These are phyloP conservation scores for Tokudaia muenninki DNA, from an alignment of 2,797 vertebrate species.

Conservation along the genomic window DNA sequence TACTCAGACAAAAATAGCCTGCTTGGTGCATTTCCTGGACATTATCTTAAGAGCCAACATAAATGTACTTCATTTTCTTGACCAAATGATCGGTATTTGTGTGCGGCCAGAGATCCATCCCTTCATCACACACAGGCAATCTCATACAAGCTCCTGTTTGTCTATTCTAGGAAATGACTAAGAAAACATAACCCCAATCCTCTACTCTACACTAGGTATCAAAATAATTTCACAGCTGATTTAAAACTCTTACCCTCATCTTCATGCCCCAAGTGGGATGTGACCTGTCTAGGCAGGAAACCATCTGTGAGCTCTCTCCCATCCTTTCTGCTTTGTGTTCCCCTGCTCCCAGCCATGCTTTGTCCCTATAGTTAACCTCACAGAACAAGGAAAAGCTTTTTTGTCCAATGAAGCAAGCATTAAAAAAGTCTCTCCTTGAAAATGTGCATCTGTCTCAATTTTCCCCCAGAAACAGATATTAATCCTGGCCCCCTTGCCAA, in stretches of 20 bases:
- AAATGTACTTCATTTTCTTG: slow-evolving; percentile 37
- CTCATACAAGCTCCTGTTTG: slow-evolving; percentile 65
- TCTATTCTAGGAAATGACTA: slow-evolving; percentile 71
- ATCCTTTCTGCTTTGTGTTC: slow-evolving; percentile 52
- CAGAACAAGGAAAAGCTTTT: slow-evolving; percentile 81
- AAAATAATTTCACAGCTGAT: slow-evolving; percentile 83
- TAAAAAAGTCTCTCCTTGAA: slow-evolving; percentile 64
- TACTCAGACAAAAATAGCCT: not conserved
- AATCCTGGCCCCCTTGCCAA: slow-evolving; percentile 71
- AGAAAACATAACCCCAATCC: slow-evolving; percentile 74
- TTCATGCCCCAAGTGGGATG: slow-evolving; percentile 67
- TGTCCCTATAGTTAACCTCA: slow-evolving; percentile 78
- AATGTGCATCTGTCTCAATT: slow-evolving; percentile 68
- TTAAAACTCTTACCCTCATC: slow-evolving; percentile 80
- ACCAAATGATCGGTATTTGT: slow-evolving; percentile 46
- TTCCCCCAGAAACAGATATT: slow-evolving; percentile 74
- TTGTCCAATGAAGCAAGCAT: slow-evolving; percentile 79
- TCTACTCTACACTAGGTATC: slow-evolving; percentile 74
- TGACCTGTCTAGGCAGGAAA: slow-evolving; percentile 74
- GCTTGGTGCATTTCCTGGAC: not conserved
- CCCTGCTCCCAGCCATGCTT: slow-evolving; percentile 70
- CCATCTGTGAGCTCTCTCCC: slow-evolving; percentile 56
- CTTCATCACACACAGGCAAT: slow-evolving; percentile 2
- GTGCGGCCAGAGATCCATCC: slow-evolving; percentile 24
- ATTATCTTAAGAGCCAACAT: slow-evolving; percentile 36